phyloP scores from a whole-genome alignment of 2,888 invertebrate species.

The Dorcus parallelipipedus region DNA sequence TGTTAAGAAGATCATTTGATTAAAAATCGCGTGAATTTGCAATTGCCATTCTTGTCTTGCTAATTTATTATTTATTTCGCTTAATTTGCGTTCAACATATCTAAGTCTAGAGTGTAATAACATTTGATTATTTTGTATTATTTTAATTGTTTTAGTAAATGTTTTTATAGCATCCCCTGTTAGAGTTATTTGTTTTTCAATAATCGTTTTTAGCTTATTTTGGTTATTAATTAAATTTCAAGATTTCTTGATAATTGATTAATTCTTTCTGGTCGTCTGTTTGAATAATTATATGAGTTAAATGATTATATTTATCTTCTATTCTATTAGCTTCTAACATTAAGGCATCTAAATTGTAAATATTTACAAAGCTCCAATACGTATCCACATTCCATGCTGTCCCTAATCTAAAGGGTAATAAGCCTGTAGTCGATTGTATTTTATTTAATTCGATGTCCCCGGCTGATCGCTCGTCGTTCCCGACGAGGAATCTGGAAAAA shows the following conservation, averaged over 20 bases:
- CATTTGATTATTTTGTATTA: constrained; percentile 1
- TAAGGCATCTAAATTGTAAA: background rate
- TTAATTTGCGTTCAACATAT: background rate
- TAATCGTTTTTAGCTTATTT: constrained; percentile 1
- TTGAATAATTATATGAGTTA: background rate
- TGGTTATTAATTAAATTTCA: constrained; percentile 2
- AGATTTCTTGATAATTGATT: constrained; percentile 5
- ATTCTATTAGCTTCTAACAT: background rate
- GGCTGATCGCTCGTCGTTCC: background rate
- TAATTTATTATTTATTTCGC: background rate
- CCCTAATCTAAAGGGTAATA: background rate
- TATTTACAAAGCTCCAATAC: background rate
- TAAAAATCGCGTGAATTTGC: background rate
- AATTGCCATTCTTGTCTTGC: background rate
- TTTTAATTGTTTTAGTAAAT: background rate
- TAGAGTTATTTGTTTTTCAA: constrained; percentile 4
- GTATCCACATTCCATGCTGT: background rate
- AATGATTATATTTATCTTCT: background rate
- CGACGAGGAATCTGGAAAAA: background rate
- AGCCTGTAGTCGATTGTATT: background rate
- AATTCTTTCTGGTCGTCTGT: background rate
- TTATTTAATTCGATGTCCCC: background rate
- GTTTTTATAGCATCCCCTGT: background rate
- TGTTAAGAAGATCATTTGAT: constrained; percentile 1
- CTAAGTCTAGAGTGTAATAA: background rate